Evolutionary conservation across 2,888 invertebrate genomes (phyloP).

Genomic region (Ophion slaviceki): DNA sequence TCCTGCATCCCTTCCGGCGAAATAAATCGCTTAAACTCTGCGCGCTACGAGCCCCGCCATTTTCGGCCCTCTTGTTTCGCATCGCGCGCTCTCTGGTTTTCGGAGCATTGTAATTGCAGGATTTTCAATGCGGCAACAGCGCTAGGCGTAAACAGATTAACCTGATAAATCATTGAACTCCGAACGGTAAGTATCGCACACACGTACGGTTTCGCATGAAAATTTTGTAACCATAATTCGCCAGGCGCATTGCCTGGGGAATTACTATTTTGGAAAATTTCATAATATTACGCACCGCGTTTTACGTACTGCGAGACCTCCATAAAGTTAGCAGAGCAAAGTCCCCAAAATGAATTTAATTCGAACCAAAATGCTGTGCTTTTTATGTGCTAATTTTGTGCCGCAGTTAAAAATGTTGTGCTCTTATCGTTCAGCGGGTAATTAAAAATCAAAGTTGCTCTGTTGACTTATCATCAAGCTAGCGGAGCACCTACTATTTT

Average conservation of each 20-base stretch:
- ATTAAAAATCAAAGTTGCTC: no score
- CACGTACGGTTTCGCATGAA: background rate
- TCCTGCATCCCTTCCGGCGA: constrained; percentile 21
- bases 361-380: no score
- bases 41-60: background rate
- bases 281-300: background rate
- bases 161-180: constrained; percentile 24
- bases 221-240: constrained; percentile 19
- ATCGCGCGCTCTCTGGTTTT: constrained; percentile 19
- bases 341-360: no score
- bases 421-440: no score
- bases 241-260: background rate
- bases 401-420: no score
- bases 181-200: background rate
- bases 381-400: no score
- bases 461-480: no score
- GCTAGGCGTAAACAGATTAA: constrained; percentile 28
- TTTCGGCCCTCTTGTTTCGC: constrained; percentile 6
- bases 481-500: no score
- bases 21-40: constrained; percentile 43
- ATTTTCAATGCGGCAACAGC: constrained; percentile 14
- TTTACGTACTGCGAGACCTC: background rate
- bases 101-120: constrained; percentile 25
- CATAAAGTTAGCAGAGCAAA: no score
- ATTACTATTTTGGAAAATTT: background rate